Evolutionary conservation across 2,113 vertebrate species (phyloP).

Genomic region (Antechinus flavipes): DNA sequence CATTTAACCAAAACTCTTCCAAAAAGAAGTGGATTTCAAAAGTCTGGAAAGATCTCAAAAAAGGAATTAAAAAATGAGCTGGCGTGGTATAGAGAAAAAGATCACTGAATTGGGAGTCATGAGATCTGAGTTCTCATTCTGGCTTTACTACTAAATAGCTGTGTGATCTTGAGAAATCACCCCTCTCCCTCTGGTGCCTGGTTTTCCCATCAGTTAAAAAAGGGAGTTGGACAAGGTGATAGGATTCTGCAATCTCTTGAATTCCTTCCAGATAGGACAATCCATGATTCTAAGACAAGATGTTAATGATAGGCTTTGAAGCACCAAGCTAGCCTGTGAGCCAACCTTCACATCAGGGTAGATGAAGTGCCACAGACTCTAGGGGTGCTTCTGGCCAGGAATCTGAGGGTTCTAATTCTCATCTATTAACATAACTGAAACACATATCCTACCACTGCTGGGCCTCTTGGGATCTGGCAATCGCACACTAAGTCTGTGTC

Average conservation of each 20-base stretch:
- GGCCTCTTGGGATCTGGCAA: background rate
- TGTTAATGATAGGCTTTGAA: background rate
- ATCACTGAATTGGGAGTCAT: background rate
- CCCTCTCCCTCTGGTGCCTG: no score
- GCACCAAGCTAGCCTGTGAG: background rate
- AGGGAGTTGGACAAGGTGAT: background rate
- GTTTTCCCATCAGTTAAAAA: background rate
- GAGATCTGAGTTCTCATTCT: background rate
- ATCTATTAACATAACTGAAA: slow-evolving; percentile 50
- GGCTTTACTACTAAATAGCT: rapidly evolving
- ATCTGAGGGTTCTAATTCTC: slow-evolving; percentile 75
- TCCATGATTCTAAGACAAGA: background rate
- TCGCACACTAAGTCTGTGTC: background rate
- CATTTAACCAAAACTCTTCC: slow-evolving; percentile 41
- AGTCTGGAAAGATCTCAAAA: slow-evolving; percentile 51
- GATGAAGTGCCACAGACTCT: background rate
- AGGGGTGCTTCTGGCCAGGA: slow-evolving; percentile 61
- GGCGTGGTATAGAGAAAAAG: background rate
- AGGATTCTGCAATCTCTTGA: background rate
- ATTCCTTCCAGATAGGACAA: background rate
- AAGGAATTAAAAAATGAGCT: slow-evolving; percentile 41
- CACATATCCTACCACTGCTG: slow-evolving; percentile 71
- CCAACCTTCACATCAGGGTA: background rate
- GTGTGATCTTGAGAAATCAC: background rate
- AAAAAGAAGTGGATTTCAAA: slow-evolving; percentile 66